These are phyloP conservation scores for Carollia perspicillata DNA, from an alignment of 2,113 vertebrate species.

Conservation along the genomic window DNA sequence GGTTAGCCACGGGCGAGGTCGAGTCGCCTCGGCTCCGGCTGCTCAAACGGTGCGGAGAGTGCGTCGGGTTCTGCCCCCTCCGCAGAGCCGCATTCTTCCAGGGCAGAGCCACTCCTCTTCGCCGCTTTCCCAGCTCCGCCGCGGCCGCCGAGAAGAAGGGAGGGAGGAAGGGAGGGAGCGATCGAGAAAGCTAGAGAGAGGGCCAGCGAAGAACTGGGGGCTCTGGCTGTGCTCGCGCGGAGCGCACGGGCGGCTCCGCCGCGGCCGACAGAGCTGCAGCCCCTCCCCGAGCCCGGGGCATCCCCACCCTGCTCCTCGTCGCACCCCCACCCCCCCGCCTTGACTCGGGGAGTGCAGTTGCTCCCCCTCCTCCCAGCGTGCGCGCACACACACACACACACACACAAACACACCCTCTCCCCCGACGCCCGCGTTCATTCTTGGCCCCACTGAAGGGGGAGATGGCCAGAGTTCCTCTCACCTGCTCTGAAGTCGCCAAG, in stretches of 20 bases:
- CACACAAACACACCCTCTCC: slow-evolving; percentile 55
- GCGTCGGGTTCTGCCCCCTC: slow-evolving; percentile 44
- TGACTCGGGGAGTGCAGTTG: slow-evolving; percentile 50
- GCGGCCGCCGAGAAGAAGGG: slow-evolving; percentile 54
- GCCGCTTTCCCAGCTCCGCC: slow-evolving; percentile 56
- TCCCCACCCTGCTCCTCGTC: slow-evolving; percentile 60
- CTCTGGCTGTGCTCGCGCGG: slow-evolving; percentile 8
- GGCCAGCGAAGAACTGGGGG: slow-evolving; percentile 21
- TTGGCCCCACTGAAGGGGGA: background rate
- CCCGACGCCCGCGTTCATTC: slow-evolving; percentile 17
- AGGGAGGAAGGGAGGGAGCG: slow-evolving; percentile 62
- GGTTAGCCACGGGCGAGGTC: background rate
- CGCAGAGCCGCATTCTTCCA: slow-evolving; percentile 71
- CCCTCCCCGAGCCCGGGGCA: slow-evolving; percentile 72
- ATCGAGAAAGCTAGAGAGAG: background rate
- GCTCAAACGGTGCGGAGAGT: slow-evolving; percentile 47
- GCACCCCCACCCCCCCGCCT: background rate
- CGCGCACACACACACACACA: background rate
- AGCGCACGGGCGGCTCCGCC: slow-evolving; percentile 20
- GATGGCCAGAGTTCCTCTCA: slow-evolving; percentile 36
- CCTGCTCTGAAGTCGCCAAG: slow-evolving; percentile 42
- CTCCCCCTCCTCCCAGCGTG: slow-evolving; percentile 37
- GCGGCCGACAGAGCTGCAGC: slow-evolving; percentile 47
- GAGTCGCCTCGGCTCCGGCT: background rate
- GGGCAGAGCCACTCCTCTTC: slow-evolving; percentile 74